Evolutionary conservation across 2,797 vertebrate species (phyloP).

Genomic region (Enteromius paludinosus): DNA sequence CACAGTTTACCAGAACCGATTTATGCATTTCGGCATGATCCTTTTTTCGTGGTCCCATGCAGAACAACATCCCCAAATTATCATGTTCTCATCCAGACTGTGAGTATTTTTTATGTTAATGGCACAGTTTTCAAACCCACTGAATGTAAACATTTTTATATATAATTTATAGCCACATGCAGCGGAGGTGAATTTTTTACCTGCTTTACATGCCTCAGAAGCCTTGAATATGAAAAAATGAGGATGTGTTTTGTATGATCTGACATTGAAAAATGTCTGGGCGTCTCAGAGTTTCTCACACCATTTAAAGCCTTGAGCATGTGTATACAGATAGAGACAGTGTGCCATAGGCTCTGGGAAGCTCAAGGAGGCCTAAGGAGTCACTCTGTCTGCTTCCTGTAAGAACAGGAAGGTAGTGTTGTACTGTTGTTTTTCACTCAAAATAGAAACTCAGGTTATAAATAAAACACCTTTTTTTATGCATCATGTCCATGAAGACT

Average conservation of each 20-base stretch:
- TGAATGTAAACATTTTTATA: not conserved
- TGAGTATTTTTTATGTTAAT: conserved; percentile 67
- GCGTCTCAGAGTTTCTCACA: conserved; percentile 66
- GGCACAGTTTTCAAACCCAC: not conserved
- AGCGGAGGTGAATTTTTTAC: not conserved
- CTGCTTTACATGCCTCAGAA: conserved; percentile 5
- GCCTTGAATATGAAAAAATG: not conserved
- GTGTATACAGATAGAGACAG: conserved; percentile 66
- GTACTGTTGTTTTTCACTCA: conserved; percentile 69
- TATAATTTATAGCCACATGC: not conserved
- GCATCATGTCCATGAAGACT: conserved; percentile 75
- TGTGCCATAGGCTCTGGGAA: conserved; percentile 61
- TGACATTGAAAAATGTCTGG: conserved; percentile 39
- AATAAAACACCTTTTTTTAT: conserved; percentile 75
- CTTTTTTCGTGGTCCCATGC: conserved; percentile 80
- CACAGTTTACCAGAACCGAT: conserved; percentile 22
- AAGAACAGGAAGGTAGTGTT: conserved; percentile 79
- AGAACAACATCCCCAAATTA: conserved; percentile 82
- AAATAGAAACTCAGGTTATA: conserved; percentile 77
- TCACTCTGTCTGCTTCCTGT: conserved; percentile 84
- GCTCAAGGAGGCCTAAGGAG: conserved; percentile 71
- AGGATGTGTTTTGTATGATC: conserved; percentile 31
- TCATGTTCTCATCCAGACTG: conserved; percentile 75
- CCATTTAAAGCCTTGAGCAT: conserved; percentile 53
- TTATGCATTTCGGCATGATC: conserved; percentile 58